Evolutionary conservation across 2,797 vertebrate genomes (phyloP).

Genomic region (Acanthiza pusilla): DNA sequence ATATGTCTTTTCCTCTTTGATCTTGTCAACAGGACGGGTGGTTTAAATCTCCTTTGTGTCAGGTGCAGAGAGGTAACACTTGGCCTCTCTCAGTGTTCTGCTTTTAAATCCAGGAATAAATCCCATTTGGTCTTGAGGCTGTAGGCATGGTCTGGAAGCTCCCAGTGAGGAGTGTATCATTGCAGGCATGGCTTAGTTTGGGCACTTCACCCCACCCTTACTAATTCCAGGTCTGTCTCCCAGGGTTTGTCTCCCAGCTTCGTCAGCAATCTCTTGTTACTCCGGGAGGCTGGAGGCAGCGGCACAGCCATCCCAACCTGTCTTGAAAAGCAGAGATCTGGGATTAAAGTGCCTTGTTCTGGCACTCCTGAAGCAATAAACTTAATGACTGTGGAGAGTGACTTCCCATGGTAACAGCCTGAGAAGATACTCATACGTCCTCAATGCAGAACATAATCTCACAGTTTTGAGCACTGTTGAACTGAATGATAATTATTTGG

Average conservation of each 20-base stretch:
- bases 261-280: not conserved
- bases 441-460: not conserved
- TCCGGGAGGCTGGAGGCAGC: not conserved
- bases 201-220: not conserved
- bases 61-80: not conserved
- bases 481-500: not conserved
- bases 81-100: not conserved
- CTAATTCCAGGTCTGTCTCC: not conserved
- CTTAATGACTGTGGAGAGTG: not conserved
- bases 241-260: not conserved
- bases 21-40: not conserved
- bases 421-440: rapidly evolving
- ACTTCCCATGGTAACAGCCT: not conserved
- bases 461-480: not conserved
- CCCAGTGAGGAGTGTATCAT: not conserved
- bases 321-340: not conserved
- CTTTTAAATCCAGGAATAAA: not conserved
- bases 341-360: not conserved
- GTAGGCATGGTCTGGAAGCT: not conserved
- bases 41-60: not conserved
- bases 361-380: not conserved
- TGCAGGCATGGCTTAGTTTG: not conserved
- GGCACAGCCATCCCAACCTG: not conserved
- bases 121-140: not conserved
- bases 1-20: not conserved